Conservation (phyloP, 2,888 invertebrate species). For the Cistogaster globosa region DNA sequence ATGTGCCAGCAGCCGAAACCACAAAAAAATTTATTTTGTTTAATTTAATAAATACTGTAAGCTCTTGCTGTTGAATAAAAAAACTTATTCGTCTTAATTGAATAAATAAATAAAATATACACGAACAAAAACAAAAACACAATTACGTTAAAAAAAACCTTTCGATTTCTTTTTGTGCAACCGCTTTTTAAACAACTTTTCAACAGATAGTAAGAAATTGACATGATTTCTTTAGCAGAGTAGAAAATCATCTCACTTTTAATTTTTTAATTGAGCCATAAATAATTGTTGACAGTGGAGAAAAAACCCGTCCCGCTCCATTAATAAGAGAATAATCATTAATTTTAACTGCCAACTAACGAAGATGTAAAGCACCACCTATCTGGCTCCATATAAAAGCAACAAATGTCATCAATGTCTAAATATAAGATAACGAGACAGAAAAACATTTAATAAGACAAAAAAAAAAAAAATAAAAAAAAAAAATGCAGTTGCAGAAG, state of each 20-base stretch:
- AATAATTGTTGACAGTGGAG: slow-evolving; percentile 14
- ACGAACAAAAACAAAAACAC: too few relatives aligned
- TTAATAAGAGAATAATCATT: slow-evolving; percentile 25
- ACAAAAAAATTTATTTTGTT: too few relatives aligned
- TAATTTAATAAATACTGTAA: too few relatives aligned
- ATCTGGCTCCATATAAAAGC: slow-evolving; percentile 32
- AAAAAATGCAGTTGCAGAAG: slow-evolving; percentile 2
- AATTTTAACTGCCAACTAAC: slow-evolving; percentile 63
- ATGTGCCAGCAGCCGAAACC: too few relatives aligned
- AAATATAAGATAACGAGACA: slow-evolving; percentile 38
- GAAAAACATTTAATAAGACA: slow-evolving; percentile 10
- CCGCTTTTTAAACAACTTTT: not conserved
- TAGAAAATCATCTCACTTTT: slow-evolving; percentile 7
- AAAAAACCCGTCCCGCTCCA: not conserved
- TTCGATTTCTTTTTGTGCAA: too few relatives aligned
- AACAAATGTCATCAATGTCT: slow-evolving; percentile 56
- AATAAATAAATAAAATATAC: too few relatives aligned
- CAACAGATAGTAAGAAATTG: not conserved
- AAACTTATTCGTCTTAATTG: too few relatives aligned
- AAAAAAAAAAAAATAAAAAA: too few relatives aligned
- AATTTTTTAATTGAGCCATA: slow-evolving; percentile 24
- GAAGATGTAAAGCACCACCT: slow-evolving; percentile 62
- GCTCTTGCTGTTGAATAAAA: too few relatives aligned
- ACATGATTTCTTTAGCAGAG: too few relatives aligned
- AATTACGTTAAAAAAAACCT: not conserved